Conservation (phyloP, 2,797 vertebrate genomes). For the Sparus aurata region DNA sequence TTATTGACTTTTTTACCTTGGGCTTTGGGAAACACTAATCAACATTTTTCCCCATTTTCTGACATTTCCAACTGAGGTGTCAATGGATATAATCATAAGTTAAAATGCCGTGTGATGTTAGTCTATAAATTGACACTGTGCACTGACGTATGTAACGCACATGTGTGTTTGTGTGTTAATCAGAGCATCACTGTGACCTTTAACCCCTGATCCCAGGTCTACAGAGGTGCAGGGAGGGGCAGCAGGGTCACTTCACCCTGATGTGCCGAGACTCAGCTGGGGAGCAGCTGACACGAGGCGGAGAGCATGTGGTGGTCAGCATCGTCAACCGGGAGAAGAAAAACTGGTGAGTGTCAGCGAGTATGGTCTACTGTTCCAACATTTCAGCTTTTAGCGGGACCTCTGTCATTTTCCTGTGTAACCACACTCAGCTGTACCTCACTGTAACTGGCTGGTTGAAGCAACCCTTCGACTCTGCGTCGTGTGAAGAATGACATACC, state of each 20-base stretch:
- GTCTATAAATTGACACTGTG: no score
- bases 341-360: slow-evolving; percentile 83
- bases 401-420: not conserved
- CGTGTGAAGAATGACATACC: no score
- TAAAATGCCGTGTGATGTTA: no score
- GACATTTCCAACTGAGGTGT: no score
- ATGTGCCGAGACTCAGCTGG: slow-evolving; percentile 87
- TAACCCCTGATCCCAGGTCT: slow-evolving; percentile 79
- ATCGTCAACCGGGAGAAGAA: slow-evolving; percentile 89
- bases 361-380: not conserved
- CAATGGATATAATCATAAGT: no score
- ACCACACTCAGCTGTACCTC: no score
- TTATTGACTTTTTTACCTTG: no score
- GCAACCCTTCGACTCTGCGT: no score
- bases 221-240: slow-evolving; percentile 81
- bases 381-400: not conserved
- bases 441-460: no score
- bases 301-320: slow-evolving; percentile 87
- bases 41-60: no score
- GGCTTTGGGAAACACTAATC: no score
- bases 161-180: not conserved
- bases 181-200: not conserved
- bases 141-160: no score
- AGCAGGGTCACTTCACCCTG: slow-evolving; percentile 87
- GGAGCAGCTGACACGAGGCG: slow-evolving; percentile 86